These are phyloP conservation scores for Eupeodes latifasciatus DNA, from an alignment of 2,888 invertebrate genomes.

Conservation along the genomic window DNA sequence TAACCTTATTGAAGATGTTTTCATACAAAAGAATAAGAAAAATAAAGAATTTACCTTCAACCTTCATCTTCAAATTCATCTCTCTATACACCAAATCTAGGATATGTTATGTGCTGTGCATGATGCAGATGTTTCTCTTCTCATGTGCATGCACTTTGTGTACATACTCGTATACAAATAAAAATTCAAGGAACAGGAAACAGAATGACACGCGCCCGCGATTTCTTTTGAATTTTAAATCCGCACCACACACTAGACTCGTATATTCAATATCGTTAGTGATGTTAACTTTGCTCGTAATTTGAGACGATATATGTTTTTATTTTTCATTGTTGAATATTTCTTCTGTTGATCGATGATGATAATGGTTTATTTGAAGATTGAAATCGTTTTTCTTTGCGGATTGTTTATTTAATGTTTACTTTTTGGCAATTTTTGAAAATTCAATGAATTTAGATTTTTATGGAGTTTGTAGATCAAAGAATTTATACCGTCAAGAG, in stretches of 20 bases:
- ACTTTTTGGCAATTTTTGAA: constrained; percentile 64
- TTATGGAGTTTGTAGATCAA: neutral
- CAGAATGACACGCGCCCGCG: constrained; percentile 74
- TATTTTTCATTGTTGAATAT: neutral
- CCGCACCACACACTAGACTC: constrained; percentile 42
- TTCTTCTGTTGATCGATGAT: constrained; percentile 20
- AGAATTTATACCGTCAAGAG: neutral
- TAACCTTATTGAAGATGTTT: constrained; percentile 40
- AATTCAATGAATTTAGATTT: neutral
- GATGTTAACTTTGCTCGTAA: constrained; percentile 72
- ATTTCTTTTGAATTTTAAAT: constrained; percentile 71
- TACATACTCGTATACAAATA: neutral
- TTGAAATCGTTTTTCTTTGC: constrained; percentile 32
- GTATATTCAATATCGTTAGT: constrained; percentile 58
- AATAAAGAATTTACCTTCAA: constrained; percentile 50
- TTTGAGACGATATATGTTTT: constrained; percentile 57
- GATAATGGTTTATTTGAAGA: constrained; percentile 31
- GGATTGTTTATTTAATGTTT: constrained; percentile 40
- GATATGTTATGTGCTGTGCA: constrained; percentile 3
- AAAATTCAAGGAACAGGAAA: constrained; percentile 64
- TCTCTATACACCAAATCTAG: neutral
- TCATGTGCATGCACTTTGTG: constrained; percentile 22
- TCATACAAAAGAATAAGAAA: constrained; percentile 8
- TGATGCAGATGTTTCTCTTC: constrained; percentile 67
- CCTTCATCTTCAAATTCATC: neutral